Conservation (phyloP, 1,140 invertebrate genomes). For the Thereuonema tuberculata region DNA sequence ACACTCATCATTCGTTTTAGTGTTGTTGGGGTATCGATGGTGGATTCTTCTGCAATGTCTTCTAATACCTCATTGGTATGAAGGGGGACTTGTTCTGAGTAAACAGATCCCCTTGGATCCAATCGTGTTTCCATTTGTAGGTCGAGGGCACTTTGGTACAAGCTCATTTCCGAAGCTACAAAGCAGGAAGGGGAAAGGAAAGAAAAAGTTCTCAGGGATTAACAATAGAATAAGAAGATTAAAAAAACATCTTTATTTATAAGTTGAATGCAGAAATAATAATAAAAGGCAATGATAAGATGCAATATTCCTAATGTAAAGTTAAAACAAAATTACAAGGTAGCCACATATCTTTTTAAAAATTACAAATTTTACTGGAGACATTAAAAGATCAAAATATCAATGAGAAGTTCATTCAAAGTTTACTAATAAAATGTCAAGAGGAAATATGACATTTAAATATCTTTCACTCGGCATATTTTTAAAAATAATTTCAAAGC, state of each 20-base stretch:
- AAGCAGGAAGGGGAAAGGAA: too few species aligned
- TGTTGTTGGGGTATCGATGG: conserved; percentile 8
- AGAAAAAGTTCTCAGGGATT: neutral
- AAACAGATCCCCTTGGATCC: neutral
- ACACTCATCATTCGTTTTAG: neutral
- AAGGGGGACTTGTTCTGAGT: neutral
- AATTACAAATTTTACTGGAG: too few species aligned
- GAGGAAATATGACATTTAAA: too few species aligned
- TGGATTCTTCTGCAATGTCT: neutral
- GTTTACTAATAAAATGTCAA: too few species aligned
- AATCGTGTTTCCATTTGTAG: conserved; percentile 14
- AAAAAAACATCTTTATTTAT: neutral
- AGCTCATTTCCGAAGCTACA: conserved; percentile 13
- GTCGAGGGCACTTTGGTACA: conserved; percentile 9
- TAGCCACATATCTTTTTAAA: too few species aligned
- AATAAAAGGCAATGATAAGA: neutral
- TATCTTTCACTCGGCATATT: too few species aligned
- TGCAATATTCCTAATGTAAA: too few species aligned
- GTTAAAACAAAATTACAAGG: too few species aligned
- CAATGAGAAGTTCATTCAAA: too few species aligned
- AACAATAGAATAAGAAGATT: neutral
- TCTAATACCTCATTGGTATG: neutral
- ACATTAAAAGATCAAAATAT: too few species aligned
- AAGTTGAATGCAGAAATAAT: neutral
- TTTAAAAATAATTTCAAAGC: too few species aligned